Percentiles rank a stretch among this genome's conserved stretches.
Evolutionary conservation across 2,797 vertebrate species (phyloP).

Genomic region (Okamejei kenojei): DNA sequence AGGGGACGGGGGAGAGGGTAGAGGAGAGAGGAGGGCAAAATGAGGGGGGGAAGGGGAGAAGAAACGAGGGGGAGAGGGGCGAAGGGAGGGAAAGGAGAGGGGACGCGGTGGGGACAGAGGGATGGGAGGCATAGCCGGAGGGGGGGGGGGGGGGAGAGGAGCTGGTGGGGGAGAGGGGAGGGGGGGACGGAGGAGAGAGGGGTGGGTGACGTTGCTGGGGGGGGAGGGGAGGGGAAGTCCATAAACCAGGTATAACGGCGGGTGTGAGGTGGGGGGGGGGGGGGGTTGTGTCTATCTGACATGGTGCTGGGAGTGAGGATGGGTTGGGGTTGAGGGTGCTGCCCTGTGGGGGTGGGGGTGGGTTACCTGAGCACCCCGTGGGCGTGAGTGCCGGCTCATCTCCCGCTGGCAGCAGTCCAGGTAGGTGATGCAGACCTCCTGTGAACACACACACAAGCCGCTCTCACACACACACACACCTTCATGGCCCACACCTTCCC

Average conservation of each 20-base stretch:
- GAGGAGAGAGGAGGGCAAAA: too few relatives aligned
- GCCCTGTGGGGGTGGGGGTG: neutral
- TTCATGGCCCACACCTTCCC: too few relatives aligned
- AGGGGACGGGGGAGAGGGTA: too few relatives aligned
- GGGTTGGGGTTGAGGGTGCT: neutral
- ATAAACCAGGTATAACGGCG: too few relatives aligned
- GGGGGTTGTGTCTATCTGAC: neutral
- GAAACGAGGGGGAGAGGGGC: too few relatives aligned
- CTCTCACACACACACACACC: too few relatives aligned
- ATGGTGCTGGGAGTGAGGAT: neutral
- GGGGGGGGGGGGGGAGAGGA: too few relatives aligned
- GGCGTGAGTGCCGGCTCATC: conserved; percentile 85
- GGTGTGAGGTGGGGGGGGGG: neutral
- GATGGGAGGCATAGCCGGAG: neutral
- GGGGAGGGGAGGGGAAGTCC: neutral
- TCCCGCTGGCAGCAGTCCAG: conserved; percentile 92
- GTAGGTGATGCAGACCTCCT: conserved; percentile 98
- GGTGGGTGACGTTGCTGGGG: fast-evolving
- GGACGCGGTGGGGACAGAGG: neutral
- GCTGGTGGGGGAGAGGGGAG: too few relatives aligned
- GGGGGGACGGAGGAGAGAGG: too few relatives aligned
- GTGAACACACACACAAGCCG: neutral
- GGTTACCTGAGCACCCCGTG: conserved; percentile 88
- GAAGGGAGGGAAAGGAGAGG: too few relatives aligned
- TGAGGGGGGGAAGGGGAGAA: too few relatives aligned